Evolutionary conservation across 2,113 vertebrate genomes (phyloP).

Genomic region (Peromyscus leucopus): DNA sequence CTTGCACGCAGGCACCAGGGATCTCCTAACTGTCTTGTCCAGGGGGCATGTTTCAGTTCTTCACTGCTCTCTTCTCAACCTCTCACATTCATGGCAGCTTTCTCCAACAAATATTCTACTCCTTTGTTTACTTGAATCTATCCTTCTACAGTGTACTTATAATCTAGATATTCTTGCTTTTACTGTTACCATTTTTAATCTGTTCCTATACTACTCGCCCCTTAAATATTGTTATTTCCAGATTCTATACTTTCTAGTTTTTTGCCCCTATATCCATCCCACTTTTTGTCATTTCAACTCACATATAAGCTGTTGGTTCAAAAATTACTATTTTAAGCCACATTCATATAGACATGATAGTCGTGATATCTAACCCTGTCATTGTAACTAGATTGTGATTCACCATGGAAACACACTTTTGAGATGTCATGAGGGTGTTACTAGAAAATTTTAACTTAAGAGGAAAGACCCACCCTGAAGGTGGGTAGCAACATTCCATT

Average conservation of each 20-base stretch:
- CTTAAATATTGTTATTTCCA: slow-evolving; percentile 17
- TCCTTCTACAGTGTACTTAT: not conserved
- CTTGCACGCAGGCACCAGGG: not conserved
- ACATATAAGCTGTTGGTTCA: not conserved
- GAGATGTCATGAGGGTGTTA: not conserved
- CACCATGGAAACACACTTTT: not conserved
- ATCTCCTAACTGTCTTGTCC: not conserved
- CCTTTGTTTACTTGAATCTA: not conserved
- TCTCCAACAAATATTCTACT: not conserved
- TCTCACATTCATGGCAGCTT: slow-evolving; percentile 19
- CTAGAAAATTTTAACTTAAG: not conserved
- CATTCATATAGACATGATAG: not conserved
- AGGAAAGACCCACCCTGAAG: not conserved
- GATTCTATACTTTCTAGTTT: not conserved
- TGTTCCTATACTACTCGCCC: not conserved
- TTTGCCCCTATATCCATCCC: not conserved
- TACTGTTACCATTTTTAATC: not conserved
- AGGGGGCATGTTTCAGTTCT: not conserved
- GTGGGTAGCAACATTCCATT: not conserved
- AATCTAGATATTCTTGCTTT: not conserved
- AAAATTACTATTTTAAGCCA: slow-evolving; percentile 26
- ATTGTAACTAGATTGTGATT: not conserved
- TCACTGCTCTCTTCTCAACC: not conserved
- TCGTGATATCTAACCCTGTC: not conserved
- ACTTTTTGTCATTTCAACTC: not conserved